These are phyloP conservation scores for Ibidorhyncha struthersii DNA, from an alignment of 2,113 vertebrate genomes.

Conservation along the genomic window DNA sequence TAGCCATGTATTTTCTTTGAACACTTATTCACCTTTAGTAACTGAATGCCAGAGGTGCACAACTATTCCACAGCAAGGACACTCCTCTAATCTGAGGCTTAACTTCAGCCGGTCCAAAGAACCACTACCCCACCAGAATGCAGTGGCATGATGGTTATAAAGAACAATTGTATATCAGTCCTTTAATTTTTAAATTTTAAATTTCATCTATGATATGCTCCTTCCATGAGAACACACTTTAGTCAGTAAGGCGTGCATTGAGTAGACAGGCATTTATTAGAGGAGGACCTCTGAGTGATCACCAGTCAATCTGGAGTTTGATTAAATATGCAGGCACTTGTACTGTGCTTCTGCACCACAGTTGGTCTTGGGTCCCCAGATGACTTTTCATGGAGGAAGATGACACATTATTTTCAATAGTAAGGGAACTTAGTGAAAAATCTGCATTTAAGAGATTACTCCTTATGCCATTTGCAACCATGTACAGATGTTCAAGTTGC, in stretches of 20 bases:
- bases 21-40: not conserved
- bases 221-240: not conserved
- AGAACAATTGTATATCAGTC: not conserved
- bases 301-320: not conserved
- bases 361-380: not conserved
- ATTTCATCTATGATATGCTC: not conserved
- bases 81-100: not conserved
- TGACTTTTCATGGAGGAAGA: not conserved
- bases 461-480: not conserved
- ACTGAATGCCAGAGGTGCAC: not conserved
- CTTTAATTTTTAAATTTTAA: not conserved
- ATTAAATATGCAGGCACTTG: not conserved
- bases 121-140: not conserved
- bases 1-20: not conserved
- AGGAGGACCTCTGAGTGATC: not conserved
- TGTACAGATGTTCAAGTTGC: not conserved
- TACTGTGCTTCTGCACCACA: not conserved
- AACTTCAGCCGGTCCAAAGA: not conserved
- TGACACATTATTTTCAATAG: not conserved
- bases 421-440: not conserved
- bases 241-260: not conserved
- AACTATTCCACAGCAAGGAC: too few relatives aligned
- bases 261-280: not conserved
- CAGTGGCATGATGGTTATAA: not conserved
- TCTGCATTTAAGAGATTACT: not conserved